Evolutionary conservation across 2,888 invertebrate species (phyloP), one percentile per base, ranked within the genome.

Genomic region (Drosophila nigricruria): DNA sequence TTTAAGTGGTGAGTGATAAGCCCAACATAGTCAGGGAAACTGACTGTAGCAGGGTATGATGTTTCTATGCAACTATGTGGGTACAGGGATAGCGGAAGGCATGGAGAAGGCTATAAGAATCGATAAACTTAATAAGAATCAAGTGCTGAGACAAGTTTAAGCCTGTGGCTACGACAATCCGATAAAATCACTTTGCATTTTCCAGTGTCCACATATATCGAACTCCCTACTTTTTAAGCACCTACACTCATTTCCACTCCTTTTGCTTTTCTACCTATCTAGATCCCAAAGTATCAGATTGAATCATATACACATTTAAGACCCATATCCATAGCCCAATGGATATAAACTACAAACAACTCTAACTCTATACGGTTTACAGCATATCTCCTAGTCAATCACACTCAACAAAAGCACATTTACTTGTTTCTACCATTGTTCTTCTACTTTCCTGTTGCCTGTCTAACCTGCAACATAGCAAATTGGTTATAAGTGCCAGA

Each of bases 401-500:
- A 49, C 6, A 12, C 30, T 6, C 27, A 1, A 18, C 0, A 3
- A 12, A 10, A 6, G 2, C 47, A 12, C 6, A 10, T 10, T 12
- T 12, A 0, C 27, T 18, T 49, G 6, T 12, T 49, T 49, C 27
- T 18, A 18, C 30, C 12, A 49, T 49, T 50, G 32, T 34, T 32
- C 34, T 52, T 70, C 64, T 68, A 56, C 27, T 49, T 30, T 49
- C 16, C 30, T 60, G 27, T 27, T 50, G 25, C 23, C 36, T 56
- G 50, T 53, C 30, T 68, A 60, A 50, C 40, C 47, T 53, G 49
- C 40, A 52, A 69, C 54, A 58, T 20, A 63, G 63, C 59, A 76
- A 79, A 78, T 74, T 70, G 81, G 81, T 79, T 79, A 80, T 74
- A 78, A 81, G 77, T 78, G 79, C 79, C 77, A 82, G 67, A 79